phyloP scores from a whole-genome alignment of 64 coral and sea anemone genomes.

The Stylophora pistillata region DNA sequence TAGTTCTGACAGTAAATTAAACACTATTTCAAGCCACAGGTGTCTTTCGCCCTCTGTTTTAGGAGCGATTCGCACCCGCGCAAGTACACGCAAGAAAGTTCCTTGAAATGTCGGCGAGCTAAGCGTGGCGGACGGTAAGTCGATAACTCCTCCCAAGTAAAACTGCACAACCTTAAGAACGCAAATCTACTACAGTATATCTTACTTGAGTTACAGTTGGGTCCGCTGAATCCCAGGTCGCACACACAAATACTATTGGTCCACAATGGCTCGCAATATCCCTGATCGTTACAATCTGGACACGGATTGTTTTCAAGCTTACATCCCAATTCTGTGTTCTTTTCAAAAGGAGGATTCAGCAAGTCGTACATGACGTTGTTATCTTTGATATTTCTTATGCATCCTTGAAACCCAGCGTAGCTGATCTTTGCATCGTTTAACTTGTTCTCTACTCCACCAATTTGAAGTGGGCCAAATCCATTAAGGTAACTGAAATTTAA shows the following conservation, averaged over 20 bases:
- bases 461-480: conserved; percentile 95
- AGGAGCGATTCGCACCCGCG: too few relatives aligned
- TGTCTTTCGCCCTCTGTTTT: too few relatives aligned
- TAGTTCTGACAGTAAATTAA: too few relatives aligned
- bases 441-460: conserved; percentile 76
- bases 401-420: conserved; percentile 71
- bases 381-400: conserved; percentile 85
- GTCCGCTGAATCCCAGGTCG: conserved; percentile 72
- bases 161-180: neutral
- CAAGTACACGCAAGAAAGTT: too few relatives aligned
- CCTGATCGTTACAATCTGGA: conserved; percentile 73
- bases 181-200: neutral
- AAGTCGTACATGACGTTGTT: conserved; percentile 89
- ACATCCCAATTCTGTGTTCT: conserved; percentile 73
- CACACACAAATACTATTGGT: conserved; percentile 83
- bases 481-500: conserved; percentile 68
- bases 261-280: conserved; percentile 85
- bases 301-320: conserved; percentile 53
- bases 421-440: conserved; percentile 43
- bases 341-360: conserved; percentile 61
- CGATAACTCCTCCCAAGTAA: neutral
- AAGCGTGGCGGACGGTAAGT: too few relatives aligned
- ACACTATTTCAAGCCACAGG: too few relatives aligned
- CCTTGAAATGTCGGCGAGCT: too few relatives aligned
- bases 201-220: conserved; percentile 84